Base-by-base conservation (phyloP, 2,113 vertebrate genomes). In the Phrynosoma platyrhinos region DNA sequence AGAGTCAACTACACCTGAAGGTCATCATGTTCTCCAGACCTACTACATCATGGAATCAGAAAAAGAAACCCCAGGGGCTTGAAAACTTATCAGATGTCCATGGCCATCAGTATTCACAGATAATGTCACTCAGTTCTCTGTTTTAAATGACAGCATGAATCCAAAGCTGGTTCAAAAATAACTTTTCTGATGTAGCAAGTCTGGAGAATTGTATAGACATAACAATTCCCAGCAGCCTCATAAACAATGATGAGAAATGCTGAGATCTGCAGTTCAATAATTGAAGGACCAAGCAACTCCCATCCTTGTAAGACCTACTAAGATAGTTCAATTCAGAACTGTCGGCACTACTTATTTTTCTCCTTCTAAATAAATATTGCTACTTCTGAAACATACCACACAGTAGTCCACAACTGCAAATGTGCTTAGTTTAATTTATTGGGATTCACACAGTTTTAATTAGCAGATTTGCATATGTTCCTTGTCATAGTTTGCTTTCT, bases 401-500 rank as follows among this genome's bases (percentile, higher is more conserved):
- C 86, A n/a, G 68, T 47, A 87, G 9, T 7, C 40, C 36, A 14
- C 93, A 90, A 85, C 87, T 5, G 0, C 88, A 80, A 74, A 25
- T 84, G 47, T 27, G 18, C 92, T 95, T 88, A 93, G 91, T 30
- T 83, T 83, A 95, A 90, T 94, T 69, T 88, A n/a, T 93, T 93
- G 93, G 78, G 88, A 93, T 94, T 94, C 32, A 77, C 36, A 91
- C 90, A 52, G 3, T 62, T 88, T 83, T 94, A 95, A 94, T 95
- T 95, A 94, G 79, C 92, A 68, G 5, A 94, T 95, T 94, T 95
- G 72, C 90, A 93, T 95, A 92, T 92, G 58, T 89, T 88, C 92
- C 9, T 32, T 84, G 21, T 47, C 55, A 85, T 72, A 13, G 21
- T 89, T 30, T 92, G 52, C 94, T 93, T 88, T 91, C 18, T 89